phyloP scores from a whole-genome alignment of 2,113 vertebrate species.

The Pseudopodoces humilis region DNA sequence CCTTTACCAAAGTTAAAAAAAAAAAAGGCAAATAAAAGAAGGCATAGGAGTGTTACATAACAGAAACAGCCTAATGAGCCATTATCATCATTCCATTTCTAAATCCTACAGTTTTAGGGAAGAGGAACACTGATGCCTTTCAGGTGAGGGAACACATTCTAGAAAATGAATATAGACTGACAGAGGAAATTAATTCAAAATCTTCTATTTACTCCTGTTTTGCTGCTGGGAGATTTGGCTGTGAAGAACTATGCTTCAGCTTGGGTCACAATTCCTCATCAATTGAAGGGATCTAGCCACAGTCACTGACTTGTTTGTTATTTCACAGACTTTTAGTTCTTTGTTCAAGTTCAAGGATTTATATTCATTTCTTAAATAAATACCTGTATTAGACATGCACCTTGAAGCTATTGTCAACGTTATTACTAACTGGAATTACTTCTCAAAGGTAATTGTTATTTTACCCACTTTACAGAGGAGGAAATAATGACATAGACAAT shows the following conservation, averaged over 20 bases:
- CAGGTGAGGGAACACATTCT: neutral
- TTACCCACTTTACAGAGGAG: neutral
- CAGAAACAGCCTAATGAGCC: neutral
- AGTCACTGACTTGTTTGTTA: neutral
- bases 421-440: neutral
- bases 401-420: neutral
- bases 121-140: neutral
- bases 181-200: neutral
- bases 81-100: rapidly evolving
- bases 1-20: neutral
- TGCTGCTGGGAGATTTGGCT: neutral
- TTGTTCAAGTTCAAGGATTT: neutral
- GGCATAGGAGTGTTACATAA: neutral
- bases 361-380: neutral
- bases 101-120: neutral
- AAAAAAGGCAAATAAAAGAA: neutral
- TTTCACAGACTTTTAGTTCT: neutral
- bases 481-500: neutral
- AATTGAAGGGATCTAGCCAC: neutral
- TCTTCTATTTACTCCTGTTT: neutral
- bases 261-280: neutral
- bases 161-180: neutral
- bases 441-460: neutral
- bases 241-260: neutral
- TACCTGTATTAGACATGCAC: neutral